These are phyloP conservation scores for Lasioglossum leucozonium DNA, from an alignment of 2,888 invertebrate species.

Conservation along the genomic window DNA sequence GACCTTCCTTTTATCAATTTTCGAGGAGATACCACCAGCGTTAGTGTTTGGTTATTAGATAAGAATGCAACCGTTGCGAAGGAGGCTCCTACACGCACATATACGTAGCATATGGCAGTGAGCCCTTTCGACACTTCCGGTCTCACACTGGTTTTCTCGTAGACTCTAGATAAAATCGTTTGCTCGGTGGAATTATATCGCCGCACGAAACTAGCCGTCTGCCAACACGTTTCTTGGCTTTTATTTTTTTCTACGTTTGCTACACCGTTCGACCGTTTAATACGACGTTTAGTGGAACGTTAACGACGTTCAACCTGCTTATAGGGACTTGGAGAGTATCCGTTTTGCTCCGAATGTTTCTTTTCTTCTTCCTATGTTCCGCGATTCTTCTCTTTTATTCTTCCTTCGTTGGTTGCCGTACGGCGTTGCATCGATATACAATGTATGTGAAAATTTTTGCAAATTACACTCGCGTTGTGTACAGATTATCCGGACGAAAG, in stretches of 20 bases:
- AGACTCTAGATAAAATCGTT: slow-evolving; percentile 54
- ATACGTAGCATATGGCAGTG: background rate
- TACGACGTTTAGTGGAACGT: background rate
- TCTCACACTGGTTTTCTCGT: slow-evolving; percentile 54
- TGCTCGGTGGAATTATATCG: slow-evolving; percentile 19
- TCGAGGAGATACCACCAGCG: slow-evolving; percentile 40
- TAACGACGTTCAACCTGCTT: background rate
- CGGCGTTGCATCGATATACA: too few relatives aligned
- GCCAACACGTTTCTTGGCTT: background rate
- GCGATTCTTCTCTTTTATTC: background rate
- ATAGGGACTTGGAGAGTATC: too few relatives aligned
- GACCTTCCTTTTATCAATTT: slow-evolving; percentile 33
- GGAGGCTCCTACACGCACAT: slow-evolving; percentile 7
- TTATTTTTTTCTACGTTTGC: background rate
- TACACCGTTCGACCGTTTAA: background rate
- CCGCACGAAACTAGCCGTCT: background rate
- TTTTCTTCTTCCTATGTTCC: background rate
- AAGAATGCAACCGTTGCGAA: slow-evolving; percentile 51
- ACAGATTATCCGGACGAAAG: too few relatives aligned
- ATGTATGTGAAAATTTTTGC: too few relatives aligned
- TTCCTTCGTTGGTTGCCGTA: background rate
- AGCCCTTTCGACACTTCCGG: slow-evolving; percentile 66
- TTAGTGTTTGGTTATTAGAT: slow-evolving; percentile 50
- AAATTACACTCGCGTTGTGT: too few relatives aligned
- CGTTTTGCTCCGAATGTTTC: background rate